A percentile compares a stretch with the other conserved stretches of the same genome.
These are phyloP conservation scores for Drosophila melanica DNA, from an alignment of 1,140 invertebrate genomes.

Conservation along the genomic window DNA sequence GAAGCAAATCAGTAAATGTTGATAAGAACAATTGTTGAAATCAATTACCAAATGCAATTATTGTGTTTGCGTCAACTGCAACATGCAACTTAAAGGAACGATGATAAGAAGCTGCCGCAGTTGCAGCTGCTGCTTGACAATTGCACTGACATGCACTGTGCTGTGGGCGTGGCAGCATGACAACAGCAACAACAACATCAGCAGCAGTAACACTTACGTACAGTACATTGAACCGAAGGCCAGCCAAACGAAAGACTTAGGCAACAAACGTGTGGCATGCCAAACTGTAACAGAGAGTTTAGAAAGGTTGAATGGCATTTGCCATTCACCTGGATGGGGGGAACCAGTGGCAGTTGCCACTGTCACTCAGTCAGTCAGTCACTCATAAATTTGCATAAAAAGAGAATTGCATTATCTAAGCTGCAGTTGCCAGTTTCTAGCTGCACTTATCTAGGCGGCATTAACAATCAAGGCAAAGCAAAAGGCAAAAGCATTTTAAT, in stretches of 20 bases:
- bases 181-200: slow-evolving; percentile 24
- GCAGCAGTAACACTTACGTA: slow-evolving; percentile 7
- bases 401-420: slow-evolving; percentile 75
- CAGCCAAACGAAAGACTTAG: slow-evolving; percentile 49
- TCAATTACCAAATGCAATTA: slow-evolving; percentile 42
- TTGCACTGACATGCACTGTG: slow-evolving; percentile 8
- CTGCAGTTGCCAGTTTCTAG: slow-evolving; percentile 40
- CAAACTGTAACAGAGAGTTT: slow-evolving; percentile 71
- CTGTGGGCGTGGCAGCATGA: slow-evolving; percentile 59
- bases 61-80: slow-evolving; percentile 18
- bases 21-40: slow-evolving; percentile 37
- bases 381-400: slow-evolving; percentile 80
- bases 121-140: slow-evolving; percentile 18
- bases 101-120: neutral
- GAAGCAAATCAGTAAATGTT: slow-evolving; percentile 7
- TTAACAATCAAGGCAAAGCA: slow-evolving; percentile 63
- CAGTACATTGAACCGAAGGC: slow-evolving; percentile 64
- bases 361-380: slow-evolving; percentile 41
- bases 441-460: slow-evolving; percentile 67
- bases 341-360: slow-evolving; percentile 56
- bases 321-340: slow-evolving; percentile 60
- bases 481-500: slow-evolving; percentile 68
- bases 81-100: neutral
- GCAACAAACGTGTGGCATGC: slow-evolving; percentile 43
- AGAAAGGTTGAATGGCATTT: slow-evolving; percentile 76